Evolutionary conservation across 2,797 vertebrate species (phyloP).

Genomic region (Mus caroli): DNA sequence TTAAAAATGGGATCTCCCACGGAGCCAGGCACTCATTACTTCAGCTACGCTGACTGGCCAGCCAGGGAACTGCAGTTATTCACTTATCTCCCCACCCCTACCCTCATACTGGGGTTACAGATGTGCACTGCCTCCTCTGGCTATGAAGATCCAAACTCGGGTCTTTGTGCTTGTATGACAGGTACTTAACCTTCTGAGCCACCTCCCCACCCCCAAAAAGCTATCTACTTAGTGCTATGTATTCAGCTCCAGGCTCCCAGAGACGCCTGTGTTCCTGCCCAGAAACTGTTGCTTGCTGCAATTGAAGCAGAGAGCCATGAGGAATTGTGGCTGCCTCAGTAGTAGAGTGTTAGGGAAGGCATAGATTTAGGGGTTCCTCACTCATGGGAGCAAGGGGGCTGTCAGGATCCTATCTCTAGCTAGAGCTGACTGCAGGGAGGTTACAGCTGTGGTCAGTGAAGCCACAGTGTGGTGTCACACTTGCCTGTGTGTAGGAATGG

Average conservation of each 20-base stretch:
- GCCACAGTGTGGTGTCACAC: not conserved
- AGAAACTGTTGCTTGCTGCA: not conserved
- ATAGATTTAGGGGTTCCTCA: not conserved
- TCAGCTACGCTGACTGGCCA: not conserved
- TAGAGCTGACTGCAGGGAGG: not conserved
- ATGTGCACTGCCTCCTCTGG: not conserved
- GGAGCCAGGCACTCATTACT: not conserved
- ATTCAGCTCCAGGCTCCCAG: not conserved
- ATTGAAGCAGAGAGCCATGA: not conserved
- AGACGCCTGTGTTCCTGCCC: not conserved
- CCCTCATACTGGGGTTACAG: not conserved
- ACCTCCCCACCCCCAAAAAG: not conserved
- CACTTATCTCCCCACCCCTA: fast-evolving
- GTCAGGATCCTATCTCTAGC: not conserved
- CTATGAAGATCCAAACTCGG: not conserved
- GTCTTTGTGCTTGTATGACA: not conserved
- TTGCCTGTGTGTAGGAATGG: not conserved
- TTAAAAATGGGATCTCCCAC: not conserved
- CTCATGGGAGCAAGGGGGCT: not conserved
- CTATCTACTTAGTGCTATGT: not conserved
- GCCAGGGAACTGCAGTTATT: not conserved
- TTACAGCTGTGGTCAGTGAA: not conserved
- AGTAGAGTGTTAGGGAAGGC: not conserved
- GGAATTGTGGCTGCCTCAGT: fast-evolving
- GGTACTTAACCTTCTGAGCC: not conserved